phyloP scores from a whole-genome alignment of 2,113 vertebrate genomes.

The Rousettus leschenaultii region DNA sequence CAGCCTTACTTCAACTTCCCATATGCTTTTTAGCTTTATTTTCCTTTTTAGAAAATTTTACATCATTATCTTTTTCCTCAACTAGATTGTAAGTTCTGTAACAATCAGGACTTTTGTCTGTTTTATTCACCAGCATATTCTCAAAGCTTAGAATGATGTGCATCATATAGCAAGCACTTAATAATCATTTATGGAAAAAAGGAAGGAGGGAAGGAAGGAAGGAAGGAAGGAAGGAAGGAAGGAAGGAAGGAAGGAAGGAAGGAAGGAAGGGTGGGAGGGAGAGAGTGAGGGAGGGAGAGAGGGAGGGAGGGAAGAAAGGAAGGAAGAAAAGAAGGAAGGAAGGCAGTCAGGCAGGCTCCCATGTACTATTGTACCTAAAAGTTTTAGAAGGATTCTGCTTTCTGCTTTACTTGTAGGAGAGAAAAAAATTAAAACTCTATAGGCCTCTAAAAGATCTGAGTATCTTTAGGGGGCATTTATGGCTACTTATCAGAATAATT shows the following conservation, averaged over 20 bases:
- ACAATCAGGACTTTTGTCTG: background rate
- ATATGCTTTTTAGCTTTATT: background rate
- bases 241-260: background rate
- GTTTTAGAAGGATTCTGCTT: background rate
- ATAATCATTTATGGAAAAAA: background rate
- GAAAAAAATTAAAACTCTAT: background rate
- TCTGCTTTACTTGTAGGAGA: background rate
- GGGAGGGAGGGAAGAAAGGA: too few relatives aligned
- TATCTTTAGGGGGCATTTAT: background rate
- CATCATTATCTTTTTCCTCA: background rate
- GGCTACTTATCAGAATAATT: background rate
- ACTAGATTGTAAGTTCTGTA: background rate
- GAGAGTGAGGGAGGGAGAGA: too few relatives aligned
- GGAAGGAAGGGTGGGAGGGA: background rate
- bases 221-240: too few relatives aligned
- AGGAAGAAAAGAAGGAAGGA: background rate
- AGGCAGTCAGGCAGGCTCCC: background rate
- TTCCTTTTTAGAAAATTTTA: background rate
- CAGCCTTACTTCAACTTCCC: background rate
- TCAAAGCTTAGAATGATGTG: background rate
- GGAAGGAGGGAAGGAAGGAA: too few relatives aligned
- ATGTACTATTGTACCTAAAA: background rate
- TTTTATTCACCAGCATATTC: background rate
- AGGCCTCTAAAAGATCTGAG: background rate
- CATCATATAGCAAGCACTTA: background rate